Evolutionary conservation across 2,888 invertebrate species (phyloP).

Genomic region (Dexiosoma caninum): DNA sequence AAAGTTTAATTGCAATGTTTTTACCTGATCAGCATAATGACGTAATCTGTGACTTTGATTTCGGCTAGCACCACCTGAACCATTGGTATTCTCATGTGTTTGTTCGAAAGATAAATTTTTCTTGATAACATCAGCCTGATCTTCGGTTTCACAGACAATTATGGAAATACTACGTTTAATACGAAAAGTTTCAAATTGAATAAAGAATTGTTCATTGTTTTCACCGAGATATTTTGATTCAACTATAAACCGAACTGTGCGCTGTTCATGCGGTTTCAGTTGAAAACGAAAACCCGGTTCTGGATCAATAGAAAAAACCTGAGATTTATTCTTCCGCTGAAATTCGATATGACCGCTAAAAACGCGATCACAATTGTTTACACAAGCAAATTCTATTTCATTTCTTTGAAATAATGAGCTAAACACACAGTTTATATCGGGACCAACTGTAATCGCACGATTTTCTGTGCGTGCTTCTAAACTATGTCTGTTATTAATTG

Average conservation of each 20-base stretch:
- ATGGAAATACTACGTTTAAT: constrained; percentile 69
- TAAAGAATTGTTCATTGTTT: constrained; percentile 66
- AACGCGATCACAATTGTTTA: constrained; percentile 66
- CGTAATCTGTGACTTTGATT: constrained; percentile 66
- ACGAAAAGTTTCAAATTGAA: constrained; percentile 69
- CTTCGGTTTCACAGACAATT: constrained; percentile 68
- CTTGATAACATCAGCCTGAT: constrained; percentile 57
- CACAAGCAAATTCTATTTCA: constrained; percentile 64
- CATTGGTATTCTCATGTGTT: constrained; percentile 11
- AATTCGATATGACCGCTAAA: constrained; percentile 63
- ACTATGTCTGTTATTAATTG: neutral
- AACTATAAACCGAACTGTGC: constrained; percentile 64
- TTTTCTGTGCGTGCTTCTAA: constrained; percentile 12
- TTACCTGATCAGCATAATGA: constrained; percentile 68
- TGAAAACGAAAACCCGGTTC: constrained; percentile 14
- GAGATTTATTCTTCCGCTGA: constrained; percentile 56
- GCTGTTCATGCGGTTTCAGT: neutral
- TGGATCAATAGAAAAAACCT: constrained; percentile 68
- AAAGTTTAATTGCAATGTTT: neutral
- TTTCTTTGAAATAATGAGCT: constrained; percentile 76
- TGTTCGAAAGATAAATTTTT: constrained; percentile 50
- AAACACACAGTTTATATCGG: constrained; percentile 76
- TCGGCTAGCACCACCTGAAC: constrained; percentile 18
- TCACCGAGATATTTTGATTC: constrained; percentile 70
- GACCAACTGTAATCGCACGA: constrained; percentile 77